Conservation (phyloP, 2,797 vertebrate genomes). For the Typhlichthys subterraneus region DNA sequence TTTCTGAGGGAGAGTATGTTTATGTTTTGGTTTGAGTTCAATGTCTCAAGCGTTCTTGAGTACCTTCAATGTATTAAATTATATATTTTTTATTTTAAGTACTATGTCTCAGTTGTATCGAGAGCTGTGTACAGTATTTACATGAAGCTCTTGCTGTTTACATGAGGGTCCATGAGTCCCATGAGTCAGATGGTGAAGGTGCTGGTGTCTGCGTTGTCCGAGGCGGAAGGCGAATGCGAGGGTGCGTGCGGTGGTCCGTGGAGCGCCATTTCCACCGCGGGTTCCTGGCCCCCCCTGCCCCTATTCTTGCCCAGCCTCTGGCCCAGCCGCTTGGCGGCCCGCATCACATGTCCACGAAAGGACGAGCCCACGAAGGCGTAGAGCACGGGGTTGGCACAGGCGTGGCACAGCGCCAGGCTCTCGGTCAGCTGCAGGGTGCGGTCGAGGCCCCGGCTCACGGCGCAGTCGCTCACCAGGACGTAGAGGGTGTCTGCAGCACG, state of each 20-base stretch:
- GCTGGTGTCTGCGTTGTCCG: conserved; percentile 79
- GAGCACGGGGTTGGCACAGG: conserved; percentile 92
- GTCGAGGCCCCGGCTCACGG: conserved; percentile 83
- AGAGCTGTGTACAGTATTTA: too few species aligned
- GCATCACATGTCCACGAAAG: conserved; percentile 85
- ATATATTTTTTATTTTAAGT: too few species aligned
- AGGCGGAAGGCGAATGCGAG: conserved; percentile 76
- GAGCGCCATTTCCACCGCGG: conserved; percentile 70
- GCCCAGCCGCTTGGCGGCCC: conserved; percentile 80
- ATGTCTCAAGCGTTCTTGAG: neutral
- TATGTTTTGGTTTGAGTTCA: neutral
- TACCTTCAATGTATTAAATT: too few species aligned
- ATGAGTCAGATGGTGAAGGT: conserved; percentile 80
- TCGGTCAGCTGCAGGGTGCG: conserved; percentile 84
- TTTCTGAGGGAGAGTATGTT: neutral
- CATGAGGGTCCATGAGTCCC: neutral
- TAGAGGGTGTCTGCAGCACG: conserved; percentile 86
- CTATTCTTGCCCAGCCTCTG: conserved; percentile 66
- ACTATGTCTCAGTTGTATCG: too few species aligned
- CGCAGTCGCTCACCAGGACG: conserved; percentile 80
- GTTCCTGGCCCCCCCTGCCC: conserved; percentile 27
- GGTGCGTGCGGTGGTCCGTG: conserved; percentile 52
- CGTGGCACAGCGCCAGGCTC: conserved; percentile 87
- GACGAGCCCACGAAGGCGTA: conserved; percentile 89
- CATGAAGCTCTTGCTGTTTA: conserved; percentile 13